A percentile compares a stretch with the other conserved stretches of the same genome.
phyloP scores from a whole-genome alignment of 2,113 vertebrate genomes.

The Aphyosemion australe region DNA sequence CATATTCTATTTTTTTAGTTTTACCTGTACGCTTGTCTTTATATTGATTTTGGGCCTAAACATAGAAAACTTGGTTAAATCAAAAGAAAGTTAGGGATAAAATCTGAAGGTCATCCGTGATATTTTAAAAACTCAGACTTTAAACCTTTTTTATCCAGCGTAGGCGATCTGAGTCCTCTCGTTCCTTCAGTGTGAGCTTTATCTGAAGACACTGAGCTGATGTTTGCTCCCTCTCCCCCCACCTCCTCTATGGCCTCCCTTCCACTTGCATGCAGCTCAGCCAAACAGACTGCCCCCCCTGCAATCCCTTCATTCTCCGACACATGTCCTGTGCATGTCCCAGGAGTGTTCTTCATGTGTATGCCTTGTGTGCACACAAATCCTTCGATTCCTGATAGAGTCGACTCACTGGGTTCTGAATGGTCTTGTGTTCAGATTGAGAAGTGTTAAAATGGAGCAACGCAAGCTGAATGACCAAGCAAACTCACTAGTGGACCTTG shows the following conservation, averaged over 20 bases:
- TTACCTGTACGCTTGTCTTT: no score
- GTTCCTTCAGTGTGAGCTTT: not conserved
- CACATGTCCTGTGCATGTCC: slow-evolving; percentile 80
- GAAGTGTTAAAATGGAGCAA: slow-evolving; percentile 99
- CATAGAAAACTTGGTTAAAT: no score
- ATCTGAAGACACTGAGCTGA: slow-evolving; percentile 29
- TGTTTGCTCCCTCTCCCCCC: slow-evolving; percentile 26
- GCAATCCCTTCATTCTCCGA: slow-evolving; percentile 72
- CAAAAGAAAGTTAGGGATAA: not conserved
- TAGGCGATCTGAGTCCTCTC: not conserved
- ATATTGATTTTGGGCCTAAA: no score
- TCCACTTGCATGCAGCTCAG: slow-evolving; percentile 80
- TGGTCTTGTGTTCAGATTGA: slow-evolving; percentile 93
- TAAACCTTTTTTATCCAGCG: not conserved
- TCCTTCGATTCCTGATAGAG: slow-evolving; percentile 36
- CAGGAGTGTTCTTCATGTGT: slow-evolving; percentile 82
- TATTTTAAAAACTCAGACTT: no score
- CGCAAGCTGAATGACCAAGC: slow-evolving; percentile 99
- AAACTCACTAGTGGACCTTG: slow-evolving; percentile 98
- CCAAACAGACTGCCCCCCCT: slow-evolving; percentile 66
- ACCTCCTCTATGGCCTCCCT: slow-evolving; percentile 44
- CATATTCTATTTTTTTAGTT: no score
- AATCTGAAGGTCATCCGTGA: no score
- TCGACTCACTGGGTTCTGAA: slow-evolving; percentile 82
- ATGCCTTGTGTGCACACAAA: slow-evolving; percentile 86